Conservation (phyloP, 2,797 vertebrate genomes). For the Lerista edwardsae region DNA sequence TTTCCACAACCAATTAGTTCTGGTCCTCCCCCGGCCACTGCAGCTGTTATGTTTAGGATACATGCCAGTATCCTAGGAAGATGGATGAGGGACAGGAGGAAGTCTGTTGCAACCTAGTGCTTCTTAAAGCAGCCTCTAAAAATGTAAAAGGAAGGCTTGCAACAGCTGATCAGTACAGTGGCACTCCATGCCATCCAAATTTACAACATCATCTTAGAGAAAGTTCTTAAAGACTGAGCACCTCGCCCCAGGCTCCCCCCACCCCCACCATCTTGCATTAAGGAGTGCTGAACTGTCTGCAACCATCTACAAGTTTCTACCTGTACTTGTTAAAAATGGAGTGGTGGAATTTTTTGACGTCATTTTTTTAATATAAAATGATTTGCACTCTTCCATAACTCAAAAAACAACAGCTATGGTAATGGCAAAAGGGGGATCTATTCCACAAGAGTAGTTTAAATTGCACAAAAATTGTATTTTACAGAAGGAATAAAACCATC, state of each 20-base stretch:
- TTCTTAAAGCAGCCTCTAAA: no score
- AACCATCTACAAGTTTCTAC: not conserved
- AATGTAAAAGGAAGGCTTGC: no score
- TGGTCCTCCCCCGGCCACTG: not conserved
- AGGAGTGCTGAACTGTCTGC: not conserved
- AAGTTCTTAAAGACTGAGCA: no score
- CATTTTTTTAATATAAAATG: no score
- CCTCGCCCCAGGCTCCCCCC: not conserved
- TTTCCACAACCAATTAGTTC: not conserved
- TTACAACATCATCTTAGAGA: not conserved
- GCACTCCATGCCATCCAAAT: not conserved
- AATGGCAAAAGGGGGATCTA: not conserved
- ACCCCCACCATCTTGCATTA: not conserved
- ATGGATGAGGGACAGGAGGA: no score
- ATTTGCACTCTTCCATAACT: no score
- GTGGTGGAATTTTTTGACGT: not conserved
- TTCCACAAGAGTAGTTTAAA: not conserved
- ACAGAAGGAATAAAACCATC: slow-evolving; percentile 57
- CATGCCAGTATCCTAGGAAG: not conserved
- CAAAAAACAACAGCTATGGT: no score
- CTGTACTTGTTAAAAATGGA: not conserved
- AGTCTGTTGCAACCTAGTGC: no score
- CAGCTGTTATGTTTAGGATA: not conserved
- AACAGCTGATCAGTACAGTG: not conserved
- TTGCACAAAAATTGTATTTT: slow-evolving; percentile 57